Evolutionary conservation across 2,797 vertebrate species (phyloP).

Genomic region (Cossypha dichroa): DNA sequence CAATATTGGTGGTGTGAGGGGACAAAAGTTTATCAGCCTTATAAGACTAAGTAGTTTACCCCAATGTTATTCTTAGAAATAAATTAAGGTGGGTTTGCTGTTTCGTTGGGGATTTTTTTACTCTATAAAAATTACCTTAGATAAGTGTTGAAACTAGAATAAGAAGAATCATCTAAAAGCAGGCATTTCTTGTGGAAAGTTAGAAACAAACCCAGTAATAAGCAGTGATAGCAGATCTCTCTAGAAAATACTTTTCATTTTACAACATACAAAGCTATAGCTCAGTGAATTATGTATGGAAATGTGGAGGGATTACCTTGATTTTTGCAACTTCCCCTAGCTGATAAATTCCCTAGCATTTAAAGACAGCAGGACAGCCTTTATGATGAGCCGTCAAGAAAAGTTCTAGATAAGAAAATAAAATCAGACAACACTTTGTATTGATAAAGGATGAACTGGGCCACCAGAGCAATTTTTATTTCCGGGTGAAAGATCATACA

Average conservation of each 20-base stretch:
- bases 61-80: neutral
- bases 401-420: neutral
- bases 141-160: neutral
- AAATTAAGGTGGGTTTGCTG: accelerated
- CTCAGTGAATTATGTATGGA: neutral
- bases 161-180: neutral
- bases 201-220: neutral
- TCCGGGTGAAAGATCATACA: neutral
- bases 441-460: neutral
- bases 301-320: neutral
- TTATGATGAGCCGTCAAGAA: neutral
- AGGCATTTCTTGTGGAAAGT: neutral
- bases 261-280: neutral
- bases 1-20: neutral
- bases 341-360: neutral
- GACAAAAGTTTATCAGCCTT: neutral
- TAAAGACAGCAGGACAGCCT: neutral
- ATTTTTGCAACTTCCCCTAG: neutral
- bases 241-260: neutral
- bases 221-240: neutral
- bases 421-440: neutral
- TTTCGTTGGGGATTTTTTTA: accelerated
- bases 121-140: neutral
- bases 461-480: neutral
- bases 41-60: neutral